Conservation (phyloP, 2,888 invertebrate genomes). For the Watsonalla cultraria region DNA sequence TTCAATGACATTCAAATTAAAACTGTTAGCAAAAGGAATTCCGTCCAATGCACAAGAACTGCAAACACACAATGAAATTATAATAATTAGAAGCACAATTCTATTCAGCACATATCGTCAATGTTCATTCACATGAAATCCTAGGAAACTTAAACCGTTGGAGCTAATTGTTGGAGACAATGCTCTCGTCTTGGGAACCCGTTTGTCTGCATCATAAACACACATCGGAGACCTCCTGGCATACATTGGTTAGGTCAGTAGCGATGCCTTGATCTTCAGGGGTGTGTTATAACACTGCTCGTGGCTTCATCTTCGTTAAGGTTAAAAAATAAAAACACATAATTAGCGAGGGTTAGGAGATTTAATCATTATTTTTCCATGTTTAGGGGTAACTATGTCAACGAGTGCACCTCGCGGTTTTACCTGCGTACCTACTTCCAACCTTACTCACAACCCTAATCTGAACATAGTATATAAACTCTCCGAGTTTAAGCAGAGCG, state of each 20-base stretch:
- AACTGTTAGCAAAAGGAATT: background rate
- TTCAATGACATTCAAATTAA: background rate
- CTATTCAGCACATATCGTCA: conserved; percentile 26
- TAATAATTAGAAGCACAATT: conserved; percentile 22
- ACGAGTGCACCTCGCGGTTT: too few species aligned
- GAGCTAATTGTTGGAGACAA: conserved; percentile 57
- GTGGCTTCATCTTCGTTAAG: too few species aligned
- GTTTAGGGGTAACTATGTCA: too few species aligned
- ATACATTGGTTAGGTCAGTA: conserved; percentile 38
- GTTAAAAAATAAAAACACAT: too few species aligned
- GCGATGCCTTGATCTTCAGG: conserved; percentile 1
- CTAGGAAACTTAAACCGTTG: conserved; percentile 54
- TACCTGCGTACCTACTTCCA: too few species aligned
- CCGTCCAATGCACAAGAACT: conserved; percentile 2
- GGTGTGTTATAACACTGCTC: background rate
- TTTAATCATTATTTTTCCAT: too few species aligned
- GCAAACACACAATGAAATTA: conserved; percentile 20
- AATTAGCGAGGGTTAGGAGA: too few species aligned
- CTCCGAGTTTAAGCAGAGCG: too few species aligned
- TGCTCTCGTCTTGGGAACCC: conserved; percentile 50
- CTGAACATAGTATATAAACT: too few species aligned
- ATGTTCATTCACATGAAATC: conserved; percentile 48
- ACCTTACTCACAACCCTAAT: too few species aligned
- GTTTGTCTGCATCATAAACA: conserved; percentile 53
- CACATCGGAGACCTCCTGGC: conserved; percentile 65